Conservation (phyloP, 2,797 vertebrate genomes). For the Thunnus albacares region DNA sequence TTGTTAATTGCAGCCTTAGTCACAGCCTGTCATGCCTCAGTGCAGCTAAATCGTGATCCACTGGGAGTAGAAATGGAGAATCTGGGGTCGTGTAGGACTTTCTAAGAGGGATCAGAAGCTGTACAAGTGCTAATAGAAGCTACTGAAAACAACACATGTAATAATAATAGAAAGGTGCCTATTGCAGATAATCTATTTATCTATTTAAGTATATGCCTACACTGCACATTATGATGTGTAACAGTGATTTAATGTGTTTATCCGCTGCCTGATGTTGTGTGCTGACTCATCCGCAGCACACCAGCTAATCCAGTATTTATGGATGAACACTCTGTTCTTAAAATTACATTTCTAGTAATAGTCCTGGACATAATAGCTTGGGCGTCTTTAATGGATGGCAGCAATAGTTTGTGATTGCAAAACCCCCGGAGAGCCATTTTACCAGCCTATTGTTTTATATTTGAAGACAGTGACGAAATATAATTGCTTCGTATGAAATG, state of each 20-base stretch:
- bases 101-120: background rate
- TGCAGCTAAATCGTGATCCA: background rate
- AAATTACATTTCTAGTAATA: constrained; percentile 37
- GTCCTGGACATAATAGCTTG: constrained; percentile 11
- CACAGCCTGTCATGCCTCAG: background rate
- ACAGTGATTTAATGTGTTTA: constrained; percentile 28
- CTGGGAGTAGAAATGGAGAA: background rate
- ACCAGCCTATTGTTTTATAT: background rate
- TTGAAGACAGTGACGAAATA: constrained; percentile 1
- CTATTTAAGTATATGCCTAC: background rate
- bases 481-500: background rate
- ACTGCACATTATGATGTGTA: background rate
- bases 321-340: constrained; percentile 11
- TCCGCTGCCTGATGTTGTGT: constrained; percentile 3
- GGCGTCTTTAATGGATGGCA: constrained; percentile 22
- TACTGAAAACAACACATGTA: background rate
- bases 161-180: background rate
- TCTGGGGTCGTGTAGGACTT: constrained; percentile 2
- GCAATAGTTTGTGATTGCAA: constrained; percentile 17
- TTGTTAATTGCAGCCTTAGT: background rate
- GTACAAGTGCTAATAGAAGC: background rate
- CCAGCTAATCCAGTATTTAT: constrained; percentile 39
- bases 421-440: constrained; percentile 9
- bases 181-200: constrained; percentile 12
- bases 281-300: constrained; percentile 39